Percentiles rank a stretch among this genome's conserved stretches.
phyloP scores from a whole-genome alignment of 2,888 invertebrate species.

The Cerastoderma edule region DNA sequence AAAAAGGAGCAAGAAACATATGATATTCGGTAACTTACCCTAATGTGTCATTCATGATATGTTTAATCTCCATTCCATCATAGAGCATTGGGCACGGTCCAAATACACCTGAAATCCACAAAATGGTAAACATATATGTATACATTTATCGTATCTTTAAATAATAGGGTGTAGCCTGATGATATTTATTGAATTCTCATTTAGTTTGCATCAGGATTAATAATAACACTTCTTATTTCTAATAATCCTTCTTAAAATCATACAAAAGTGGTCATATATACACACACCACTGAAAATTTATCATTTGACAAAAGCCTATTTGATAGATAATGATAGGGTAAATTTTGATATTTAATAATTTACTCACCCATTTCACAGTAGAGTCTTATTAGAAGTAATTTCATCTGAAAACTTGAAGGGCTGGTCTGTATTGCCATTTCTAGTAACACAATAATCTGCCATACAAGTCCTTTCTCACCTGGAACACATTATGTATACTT shows the following conservation, averaged over 20 bases:
- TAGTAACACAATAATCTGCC: conserved; percentile 87
- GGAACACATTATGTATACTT: background rate
- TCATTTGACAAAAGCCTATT: no score
- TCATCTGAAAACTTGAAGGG: conserved; percentile 94
- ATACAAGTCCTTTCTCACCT: conserved; percentile 80
- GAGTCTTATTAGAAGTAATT: conserved; percentile 91
- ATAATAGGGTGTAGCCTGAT: no score
- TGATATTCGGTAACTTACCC: conserved; percentile 90
- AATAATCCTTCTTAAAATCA: no score
- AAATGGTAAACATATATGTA: background rate
- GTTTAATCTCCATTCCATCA: conserved; percentile 93
- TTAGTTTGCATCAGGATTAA: no score
- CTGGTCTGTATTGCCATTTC: conserved; percentile 91
- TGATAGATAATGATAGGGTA: no score
- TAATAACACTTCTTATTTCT: no score
- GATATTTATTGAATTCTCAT: no score
- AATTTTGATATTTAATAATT: no score
- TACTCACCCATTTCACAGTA: conserved; percentile 90
- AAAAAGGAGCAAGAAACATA: no score
- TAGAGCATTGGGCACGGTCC: conserved; percentile 90
- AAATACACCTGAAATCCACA: conserved; percentile 87
- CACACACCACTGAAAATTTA: no score
- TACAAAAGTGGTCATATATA: no score
- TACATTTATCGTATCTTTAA: no score
- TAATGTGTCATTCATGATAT: conserved; percentile 95